A percentile compares a stretch with the other conserved stretches of the same genome.
phyloP scores from a whole-genome alignment of 2,113 vertebrate genomes.

The Ptilorrhoa leucosticta region DNA sequence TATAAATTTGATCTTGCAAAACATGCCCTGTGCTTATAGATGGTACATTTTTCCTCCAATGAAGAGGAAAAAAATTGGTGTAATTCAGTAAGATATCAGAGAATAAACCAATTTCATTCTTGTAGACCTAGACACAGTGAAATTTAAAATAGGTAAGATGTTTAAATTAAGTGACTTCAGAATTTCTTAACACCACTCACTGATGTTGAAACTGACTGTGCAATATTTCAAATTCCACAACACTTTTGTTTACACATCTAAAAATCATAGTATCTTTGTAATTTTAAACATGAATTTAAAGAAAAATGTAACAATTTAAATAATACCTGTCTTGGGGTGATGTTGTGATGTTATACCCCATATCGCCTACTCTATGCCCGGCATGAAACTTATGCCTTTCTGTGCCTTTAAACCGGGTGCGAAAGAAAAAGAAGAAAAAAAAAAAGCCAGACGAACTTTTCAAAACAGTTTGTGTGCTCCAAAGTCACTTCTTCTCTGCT shows the following conservation, averaged over 20 bases:
- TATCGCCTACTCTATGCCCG: too few relatives aligned
- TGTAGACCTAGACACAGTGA: not conserved
- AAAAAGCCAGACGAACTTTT: too few relatives aligned
- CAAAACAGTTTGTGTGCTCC: too few relatives aligned
- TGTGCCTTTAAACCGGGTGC: too few relatives aligned
- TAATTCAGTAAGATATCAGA: not conserved
- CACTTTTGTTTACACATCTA: not conserved
- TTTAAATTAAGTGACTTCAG: not conserved
- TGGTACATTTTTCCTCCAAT: not conserved
- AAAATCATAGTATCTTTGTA: not conserved
- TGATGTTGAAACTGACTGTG: not conserved
- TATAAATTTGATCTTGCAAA: not conserved
- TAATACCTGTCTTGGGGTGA: too few relatives aligned
- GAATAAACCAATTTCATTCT: not conserved
- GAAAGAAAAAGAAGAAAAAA: too few relatives aligned
- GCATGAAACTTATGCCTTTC: too few relatives aligned
- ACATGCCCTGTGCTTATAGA: not conserved
- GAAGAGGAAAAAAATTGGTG: not conserved
- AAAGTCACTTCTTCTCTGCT: too few relatives aligned
- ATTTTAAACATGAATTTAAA: not conserved
- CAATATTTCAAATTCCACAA: not conserved
- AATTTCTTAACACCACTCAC: not conserved
- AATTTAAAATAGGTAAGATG: not conserved
- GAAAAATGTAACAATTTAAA: not conserved
- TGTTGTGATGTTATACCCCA: too few relatives aligned